These are phyloP conservation scores for Sebastes fasciatus DNA, from an alignment of 2,113 vertebrate genomes.

Conservation along the genomic window DNA sequence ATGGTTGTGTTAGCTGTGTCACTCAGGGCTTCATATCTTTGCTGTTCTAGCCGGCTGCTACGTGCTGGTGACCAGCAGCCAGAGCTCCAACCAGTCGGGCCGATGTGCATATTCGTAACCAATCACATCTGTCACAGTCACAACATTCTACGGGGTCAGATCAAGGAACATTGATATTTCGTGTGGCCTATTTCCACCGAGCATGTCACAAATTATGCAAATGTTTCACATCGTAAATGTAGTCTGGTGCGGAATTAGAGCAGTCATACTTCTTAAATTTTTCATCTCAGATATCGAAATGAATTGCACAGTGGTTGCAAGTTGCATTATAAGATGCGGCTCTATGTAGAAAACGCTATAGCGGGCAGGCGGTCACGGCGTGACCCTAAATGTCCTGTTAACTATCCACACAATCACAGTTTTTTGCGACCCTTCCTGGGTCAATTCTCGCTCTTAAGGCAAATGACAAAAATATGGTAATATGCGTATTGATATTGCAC, in stretches of 20 bases:
- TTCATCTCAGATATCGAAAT: constrained; percentile 68
- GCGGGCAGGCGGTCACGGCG: constrained; percentile 34
- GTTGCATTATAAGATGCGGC: constrained; percentile 63
- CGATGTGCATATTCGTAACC: constrained; percentile 60
- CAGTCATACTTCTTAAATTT: constrained; percentile 66
- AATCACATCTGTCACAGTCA: constrained; percentile 73
- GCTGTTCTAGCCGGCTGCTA: constrained; percentile 19
- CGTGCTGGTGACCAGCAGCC: constrained; percentile 64
- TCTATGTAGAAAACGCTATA: constrained; percentile 20
- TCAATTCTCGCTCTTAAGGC: constrained; percentile 65
- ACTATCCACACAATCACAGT: constrained; percentile 69
- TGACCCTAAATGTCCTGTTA: constrained; percentile 66
- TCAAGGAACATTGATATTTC: constrained; percentile 72
- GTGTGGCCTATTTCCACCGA: constrained; percentile 70
- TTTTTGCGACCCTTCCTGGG: constrained; percentile 53
- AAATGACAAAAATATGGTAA: constrained; percentile 78
- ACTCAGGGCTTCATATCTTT: constrained; percentile 11
- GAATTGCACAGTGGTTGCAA: constrained; percentile 63
- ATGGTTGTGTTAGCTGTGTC: background rate
- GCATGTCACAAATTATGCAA: constrained; percentile 69
- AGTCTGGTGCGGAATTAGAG: constrained; percentile 67
- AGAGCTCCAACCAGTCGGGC: constrained; percentile 42
- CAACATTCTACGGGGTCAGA: constrained; percentile 72
- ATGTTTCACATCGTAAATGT: constrained; percentile 68
- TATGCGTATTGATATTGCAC: constrained; percentile 67